A percentile compares a stretch with the other conserved stretches of the same genome.
Conservation (phyloP, 1,140 invertebrate genomes). For the Drosophila nigrodunni region DNA sequence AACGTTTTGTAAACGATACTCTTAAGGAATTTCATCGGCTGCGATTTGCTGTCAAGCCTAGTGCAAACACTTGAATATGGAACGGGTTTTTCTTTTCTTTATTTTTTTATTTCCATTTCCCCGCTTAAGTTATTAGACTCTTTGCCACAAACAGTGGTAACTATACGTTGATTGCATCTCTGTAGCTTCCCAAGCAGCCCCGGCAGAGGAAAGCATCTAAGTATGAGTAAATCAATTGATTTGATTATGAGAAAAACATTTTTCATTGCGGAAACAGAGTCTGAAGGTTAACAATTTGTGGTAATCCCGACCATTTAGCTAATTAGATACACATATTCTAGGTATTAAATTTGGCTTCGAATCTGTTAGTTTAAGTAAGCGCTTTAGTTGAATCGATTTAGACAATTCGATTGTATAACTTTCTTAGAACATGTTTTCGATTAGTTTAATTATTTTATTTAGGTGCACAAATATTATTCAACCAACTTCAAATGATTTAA, state of each 20-base stretch:
- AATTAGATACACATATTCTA: too few species aligned
- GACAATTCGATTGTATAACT: too few species aligned
- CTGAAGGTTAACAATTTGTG: background rate
- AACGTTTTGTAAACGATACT: slow-evolving; percentile 79
- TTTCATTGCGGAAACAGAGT: background rate
- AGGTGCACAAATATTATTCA: too few species aligned
- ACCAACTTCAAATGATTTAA: too few species aligned
- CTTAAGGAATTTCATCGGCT: slow-evolving; percentile 56
- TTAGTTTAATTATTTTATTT: too few species aligned
- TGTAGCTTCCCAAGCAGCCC: slow-evolving; percentile 31
- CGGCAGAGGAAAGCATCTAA: background rate
- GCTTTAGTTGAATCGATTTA: background rate
- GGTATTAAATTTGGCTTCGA: background rate
- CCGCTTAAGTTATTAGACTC: slow-evolving; percentile 28
- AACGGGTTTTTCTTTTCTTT: slow-evolving; percentile 33
- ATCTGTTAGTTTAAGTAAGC: background rate
- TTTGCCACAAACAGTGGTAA: slow-evolving; percentile 27
- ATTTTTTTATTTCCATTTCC: slow-evolving; percentile 1
- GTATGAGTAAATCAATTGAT: slow-evolving; percentile 20
- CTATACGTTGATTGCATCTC: slow-evolving; percentile 44
- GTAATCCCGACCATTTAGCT: background rate
- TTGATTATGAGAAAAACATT: slow-evolving; percentile 30
- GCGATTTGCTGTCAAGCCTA: slow-evolving; percentile 52
- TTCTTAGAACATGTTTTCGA: too few species aligned
- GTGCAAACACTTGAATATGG: slow-evolving; percentile 54